Percentiles rank a stretch among this genome's conserved stretches.
phyloP scores from a whole-genome alignment of 2,113 vertebrate genomes.

The Thymallus thymallus region DNA sequence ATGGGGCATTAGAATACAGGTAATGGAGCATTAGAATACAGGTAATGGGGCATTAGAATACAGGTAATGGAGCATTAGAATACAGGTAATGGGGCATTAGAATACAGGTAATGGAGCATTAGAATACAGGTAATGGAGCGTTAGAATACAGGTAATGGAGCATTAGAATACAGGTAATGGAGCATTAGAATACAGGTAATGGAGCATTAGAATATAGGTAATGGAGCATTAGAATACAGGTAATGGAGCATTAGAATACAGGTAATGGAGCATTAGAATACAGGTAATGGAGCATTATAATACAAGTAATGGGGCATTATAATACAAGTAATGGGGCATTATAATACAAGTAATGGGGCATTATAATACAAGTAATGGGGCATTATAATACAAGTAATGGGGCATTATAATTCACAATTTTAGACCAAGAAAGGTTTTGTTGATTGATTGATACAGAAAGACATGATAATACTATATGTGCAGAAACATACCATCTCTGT shows the following conservation, averaged over 20 bases:
- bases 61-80: conserved; percentile 11
- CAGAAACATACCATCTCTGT: conserved; percentile 78
- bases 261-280: conserved; percentile 14
- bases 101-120: conserved; percentile 13
- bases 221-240: no score
- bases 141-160: conserved; percentile 16
- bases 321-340: conserved; percentile 14
- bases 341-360: conserved; percentile 14
- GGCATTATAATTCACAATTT: background rate
- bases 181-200: conserved; percentile 14
- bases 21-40: conserved; percentile 1
- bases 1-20: no score
- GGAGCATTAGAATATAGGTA: no score
- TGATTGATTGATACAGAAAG: background rate
- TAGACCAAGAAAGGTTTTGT: background rate
- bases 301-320: conserved; percentile 14
- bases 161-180: conserved; percentile 17
- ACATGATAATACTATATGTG: background rate
- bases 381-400: conserved; percentile 18
- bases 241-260: conserved; percentile 6
- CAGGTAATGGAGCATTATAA: conserved; percentile 11
- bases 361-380: conserved; percentile 17
- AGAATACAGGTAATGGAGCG: no score
- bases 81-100: no score
- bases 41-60: no score